Conservation (phyloP, 2,888 invertebrate genomes). For the Norana najaformis region DNA sequence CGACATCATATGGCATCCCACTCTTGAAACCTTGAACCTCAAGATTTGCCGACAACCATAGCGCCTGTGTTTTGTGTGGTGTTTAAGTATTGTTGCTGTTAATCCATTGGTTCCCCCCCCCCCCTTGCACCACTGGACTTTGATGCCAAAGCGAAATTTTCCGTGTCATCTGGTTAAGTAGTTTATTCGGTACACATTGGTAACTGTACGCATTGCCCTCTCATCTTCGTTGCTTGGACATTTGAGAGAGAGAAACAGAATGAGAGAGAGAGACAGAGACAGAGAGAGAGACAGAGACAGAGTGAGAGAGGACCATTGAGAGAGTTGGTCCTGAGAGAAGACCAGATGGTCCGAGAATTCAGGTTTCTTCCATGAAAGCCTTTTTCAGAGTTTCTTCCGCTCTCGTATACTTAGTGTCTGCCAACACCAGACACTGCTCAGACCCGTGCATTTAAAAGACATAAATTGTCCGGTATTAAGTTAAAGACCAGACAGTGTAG, state of each 20-base stretch:
- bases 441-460: not conserved
- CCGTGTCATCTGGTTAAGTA: not conserved
- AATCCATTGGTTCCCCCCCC: not conserved
- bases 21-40: not conserved
- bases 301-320: not conserved
- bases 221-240: not conserved
- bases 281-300: not conserved
- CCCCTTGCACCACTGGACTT: not conserved
- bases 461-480: too few species aligned
- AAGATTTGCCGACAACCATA: not conserved
- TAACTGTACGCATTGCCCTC: not conserved
- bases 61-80: not conserved
- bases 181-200: not conserved
- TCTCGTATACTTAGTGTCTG: too few species aligned
- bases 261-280: not conserved
- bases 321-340: not conserved
- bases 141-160: not conserved
- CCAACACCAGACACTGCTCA: not conserved
- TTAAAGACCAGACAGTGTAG: too few species aligned
- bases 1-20: not conserved
- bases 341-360: not conserved
- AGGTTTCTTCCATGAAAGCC: not conserved
- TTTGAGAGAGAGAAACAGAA: not conserved
- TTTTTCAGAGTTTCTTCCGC: not conserved
- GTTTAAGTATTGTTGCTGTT: not conserved